phyloP scores from a whole-genome alignment of 2,888 invertebrate species.

The Latrodectus hesperus region DNA sequence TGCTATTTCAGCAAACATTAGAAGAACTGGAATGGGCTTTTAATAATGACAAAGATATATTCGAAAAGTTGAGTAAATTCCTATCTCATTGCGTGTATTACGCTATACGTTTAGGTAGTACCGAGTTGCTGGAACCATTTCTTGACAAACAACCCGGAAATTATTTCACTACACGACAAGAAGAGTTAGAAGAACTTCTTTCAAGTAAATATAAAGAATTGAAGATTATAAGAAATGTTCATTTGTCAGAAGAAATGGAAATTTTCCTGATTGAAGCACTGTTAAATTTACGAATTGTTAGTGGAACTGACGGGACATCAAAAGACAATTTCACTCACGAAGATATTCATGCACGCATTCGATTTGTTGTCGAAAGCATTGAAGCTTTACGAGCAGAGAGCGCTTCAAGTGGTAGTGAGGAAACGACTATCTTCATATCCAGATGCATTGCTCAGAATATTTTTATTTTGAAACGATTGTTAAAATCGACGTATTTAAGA shows the following conservation, averaged over 20 bases:
- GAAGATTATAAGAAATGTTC: not conserved
- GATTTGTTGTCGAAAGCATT: not conserved
- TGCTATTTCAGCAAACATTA: too few species aligned
- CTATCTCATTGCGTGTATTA: not conserved
- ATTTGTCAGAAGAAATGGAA: not conserved
- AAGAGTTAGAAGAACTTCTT: not conserved
- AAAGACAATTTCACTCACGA: not conserved
- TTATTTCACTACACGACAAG: not conserved
- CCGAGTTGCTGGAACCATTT: not conserved
- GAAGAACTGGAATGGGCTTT: too few species aligned
- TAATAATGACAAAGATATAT: too few species aligned
- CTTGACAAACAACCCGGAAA: not conserved
- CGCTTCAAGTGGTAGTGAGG: not conserved
- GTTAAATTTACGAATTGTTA: not conserved
- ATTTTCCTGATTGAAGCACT: not conserved
- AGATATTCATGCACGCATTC: not conserved
- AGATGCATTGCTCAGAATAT: conserved; percentile 41
- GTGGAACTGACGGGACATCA: not conserved
- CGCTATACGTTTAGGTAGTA: not conserved
- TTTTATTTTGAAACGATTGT: conserved; percentile 16
- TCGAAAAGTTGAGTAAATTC: too few species aligned
- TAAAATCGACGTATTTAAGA: conserved; percentile 32
- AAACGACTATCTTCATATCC: not conserved
- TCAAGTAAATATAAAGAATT: not conserved
- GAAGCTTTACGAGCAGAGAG: not conserved